phyloP scores from a whole-genome alignment of 2,797 vertebrate genomes.

The Cynopterus sphinx region DNA sequence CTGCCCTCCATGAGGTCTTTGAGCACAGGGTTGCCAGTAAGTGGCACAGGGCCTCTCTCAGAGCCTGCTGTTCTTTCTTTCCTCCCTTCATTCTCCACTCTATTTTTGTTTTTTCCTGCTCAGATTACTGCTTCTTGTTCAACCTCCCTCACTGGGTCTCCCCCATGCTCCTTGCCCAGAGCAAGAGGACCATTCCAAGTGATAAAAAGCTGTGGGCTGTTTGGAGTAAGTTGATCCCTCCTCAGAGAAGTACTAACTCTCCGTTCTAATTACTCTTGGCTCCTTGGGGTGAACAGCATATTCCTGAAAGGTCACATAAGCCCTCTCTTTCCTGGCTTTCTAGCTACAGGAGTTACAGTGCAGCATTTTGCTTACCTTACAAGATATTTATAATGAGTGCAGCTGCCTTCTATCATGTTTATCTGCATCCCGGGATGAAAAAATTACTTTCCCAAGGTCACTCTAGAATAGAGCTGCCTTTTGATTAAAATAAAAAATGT shows the following conservation, averaged over 20 bases:
- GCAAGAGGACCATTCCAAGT: not conserved
- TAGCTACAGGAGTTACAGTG: not conserved
- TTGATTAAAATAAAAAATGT: slow-evolving; percentile 39
- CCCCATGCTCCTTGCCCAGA: not conserved
- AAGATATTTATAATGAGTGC: slow-evolving; percentile 50
- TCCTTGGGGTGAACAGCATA: slow-evolving; percentile 25
- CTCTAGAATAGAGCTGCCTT: not conserved
- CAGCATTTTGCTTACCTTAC: slow-evolving; percentile 19
- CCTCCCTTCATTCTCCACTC: not conserved
- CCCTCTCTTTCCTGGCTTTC: not conserved
- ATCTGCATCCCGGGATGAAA: not conserved
- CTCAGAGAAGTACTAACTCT: slow-evolving; percentile 18
- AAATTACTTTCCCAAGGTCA: slow-evolving; percentile 51
- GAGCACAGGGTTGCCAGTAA: not conserved
- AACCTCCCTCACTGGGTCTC: not conserved
- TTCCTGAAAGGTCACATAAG: slow-evolving; percentile 46
- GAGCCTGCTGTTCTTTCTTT: not conserved
- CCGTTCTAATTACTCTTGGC: slow-evolving; percentile 39
- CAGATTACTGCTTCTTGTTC: slow-evolving; percentile 4
- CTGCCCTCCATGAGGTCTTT: not conserved
- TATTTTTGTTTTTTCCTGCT: slow-evolving; percentile 53
- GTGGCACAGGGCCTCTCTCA: not conserved
- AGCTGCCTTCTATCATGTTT: slow-evolving; percentile 16
- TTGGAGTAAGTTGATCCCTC: slow-evolving; percentile 46
- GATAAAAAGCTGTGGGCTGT: slow-evolving; percentile 9